These are phyloP conservation scores for Asteroscopus sphinx DNA, from an alignment of 2,888 invertebrate genomes.

Conservation along the genomic window DNA sequence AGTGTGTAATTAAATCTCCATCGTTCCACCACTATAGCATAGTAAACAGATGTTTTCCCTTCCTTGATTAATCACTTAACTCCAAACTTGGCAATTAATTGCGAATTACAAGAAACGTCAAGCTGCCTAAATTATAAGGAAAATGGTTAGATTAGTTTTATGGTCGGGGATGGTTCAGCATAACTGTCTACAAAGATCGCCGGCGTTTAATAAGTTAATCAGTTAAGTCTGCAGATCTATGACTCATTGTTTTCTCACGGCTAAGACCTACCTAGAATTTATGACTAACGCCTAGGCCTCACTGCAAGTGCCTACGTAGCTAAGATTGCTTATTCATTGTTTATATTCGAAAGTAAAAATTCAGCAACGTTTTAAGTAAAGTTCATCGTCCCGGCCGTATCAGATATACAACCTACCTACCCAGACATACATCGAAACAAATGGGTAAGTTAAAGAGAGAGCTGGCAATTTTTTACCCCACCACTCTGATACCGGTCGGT, in stretches of 20 bases:
- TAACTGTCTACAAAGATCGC: slow-evolving; percentile 51
- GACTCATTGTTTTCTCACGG: slow-evolving; percentile 78
- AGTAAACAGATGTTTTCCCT: slow-evolving; percentile 15
- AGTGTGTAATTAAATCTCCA: slow-evolving; percentile 9
- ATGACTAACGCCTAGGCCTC: slow-evolving; percentile 76
- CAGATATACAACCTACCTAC: no score
- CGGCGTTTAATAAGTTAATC: slow-evolving; percentile 53
- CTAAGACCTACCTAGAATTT: slow-evolving; percentile 72
- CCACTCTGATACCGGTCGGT: slow-evolving; percentile 52
- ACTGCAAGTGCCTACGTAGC: slow-evolving; percentile 49
- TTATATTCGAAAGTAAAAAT: slow-evolving; percentile 48
- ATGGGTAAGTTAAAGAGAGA: slow-evolving; percentile 61
- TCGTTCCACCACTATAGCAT: not conserved
- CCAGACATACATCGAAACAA: slow-evolving; percentile 57
- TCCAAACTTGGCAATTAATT: slow-evolving; percentile 55
- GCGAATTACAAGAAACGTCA: slow-evolving; percentile 40
- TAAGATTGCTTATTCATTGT: slow-evolving; percentile 46
- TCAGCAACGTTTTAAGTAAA: slow-evolving; percentile 37
- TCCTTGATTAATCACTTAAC: slow-evolving; percentile 12
- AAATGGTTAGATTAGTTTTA: slow-evolving; percentile 50
- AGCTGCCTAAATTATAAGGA: slow-evolving; percentile 40
- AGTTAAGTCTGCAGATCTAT: slow-evolving; percentile 64
- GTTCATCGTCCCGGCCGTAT: slow-evolving; percentile 50
- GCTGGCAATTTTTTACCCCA: slow-evolving; percentile 62
- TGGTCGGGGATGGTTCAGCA: slow-evolving; percentile 41